Base-by-base conservation (phyloP, 2,888 invertebrate genomes). In the Eupithecia centaureata region DNA sequence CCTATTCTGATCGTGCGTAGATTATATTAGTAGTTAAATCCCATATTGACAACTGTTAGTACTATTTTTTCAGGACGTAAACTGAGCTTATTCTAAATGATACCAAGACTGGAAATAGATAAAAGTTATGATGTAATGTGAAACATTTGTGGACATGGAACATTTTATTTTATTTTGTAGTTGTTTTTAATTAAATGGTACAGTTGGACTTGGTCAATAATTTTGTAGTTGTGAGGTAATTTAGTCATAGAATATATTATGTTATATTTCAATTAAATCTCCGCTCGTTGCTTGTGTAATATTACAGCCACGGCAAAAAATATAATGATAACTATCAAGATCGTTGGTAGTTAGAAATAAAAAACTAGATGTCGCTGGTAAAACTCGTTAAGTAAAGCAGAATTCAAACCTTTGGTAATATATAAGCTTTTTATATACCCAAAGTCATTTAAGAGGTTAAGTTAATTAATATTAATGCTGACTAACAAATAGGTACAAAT, bases 301-400 rank as follows among this genome's bases (percentile, higher is more conserved):
- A n/a, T 15, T 35, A 15, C 2, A 33, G n/a, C n/a, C n/a, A n/a
- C n/a, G n/a, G n/a, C n/a, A 5, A 30, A 42, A 42, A 42, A 42
- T 42, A 47, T 47, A 47, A 7, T 0, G 1, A 8, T 32, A 32
- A 0, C 0, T 42, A 22, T 22, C 0, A 22, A 47, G 42, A 18
- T 18, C 8, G n/a, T 42, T 42, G 8, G 42, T 42, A n/a, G 18
- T 42, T 8, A n/a, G 7, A 12, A 47, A 47, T 47, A 12, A 12
- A 47, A 47, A 47, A 47, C 47, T 47, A 47, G 47, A 42, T 47
- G 47, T 47, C 47, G 22, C 22, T 47, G 18, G 2, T 42, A 42
- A 42, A 18, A 42, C 8, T 42, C 18, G 18, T 42, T 7, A 1
- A 18, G 18, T 10, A 10, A 42, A 18, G 2, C 18, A 1, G 8